A percentile compares a stretch with the other conserved stretches of the same genome.
These are phyloP conservation scores for Aegithalos caudatus DNA, from an alignment of 2,113 vertebrate species.

Conservation along the genomic window DNA sequence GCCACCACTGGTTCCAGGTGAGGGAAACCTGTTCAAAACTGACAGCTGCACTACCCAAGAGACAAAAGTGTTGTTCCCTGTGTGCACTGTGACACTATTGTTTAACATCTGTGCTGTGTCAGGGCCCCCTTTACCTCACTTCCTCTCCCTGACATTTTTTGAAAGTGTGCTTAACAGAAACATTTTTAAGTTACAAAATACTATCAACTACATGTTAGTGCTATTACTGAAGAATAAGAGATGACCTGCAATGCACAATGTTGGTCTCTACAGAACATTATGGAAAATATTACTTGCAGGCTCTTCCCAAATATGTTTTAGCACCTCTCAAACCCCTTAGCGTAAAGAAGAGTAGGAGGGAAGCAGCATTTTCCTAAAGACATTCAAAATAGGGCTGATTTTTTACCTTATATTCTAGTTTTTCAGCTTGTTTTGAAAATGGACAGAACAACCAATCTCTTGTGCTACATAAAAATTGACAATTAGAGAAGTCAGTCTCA, in stretches of 20 bases:
- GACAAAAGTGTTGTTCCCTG: neutral
- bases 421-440: neutral
- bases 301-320: neutral
- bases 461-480: accelerated
- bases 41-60: conserved; percentile 5
- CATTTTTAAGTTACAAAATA: neutral
- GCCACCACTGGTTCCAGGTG: neutral
- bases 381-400: neutral
- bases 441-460: neutral
- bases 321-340: neutral
- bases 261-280: neutral
- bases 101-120: conserved; percentile 24
- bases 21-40: neutral
- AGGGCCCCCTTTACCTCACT: neutral
- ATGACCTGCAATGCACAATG: neutral
- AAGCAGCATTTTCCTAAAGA: neutral
- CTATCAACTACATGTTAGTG: neutral
- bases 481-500: neutral
- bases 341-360: neutral
- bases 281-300: neutral
- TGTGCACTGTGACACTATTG: neutral
- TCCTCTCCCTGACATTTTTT: neutral
- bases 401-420: neutral
- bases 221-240: neutral
- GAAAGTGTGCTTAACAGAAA: neutral